Conservation (phyloP, 2,797 vertebrate genomes). For the Tinamus major region DNA sequence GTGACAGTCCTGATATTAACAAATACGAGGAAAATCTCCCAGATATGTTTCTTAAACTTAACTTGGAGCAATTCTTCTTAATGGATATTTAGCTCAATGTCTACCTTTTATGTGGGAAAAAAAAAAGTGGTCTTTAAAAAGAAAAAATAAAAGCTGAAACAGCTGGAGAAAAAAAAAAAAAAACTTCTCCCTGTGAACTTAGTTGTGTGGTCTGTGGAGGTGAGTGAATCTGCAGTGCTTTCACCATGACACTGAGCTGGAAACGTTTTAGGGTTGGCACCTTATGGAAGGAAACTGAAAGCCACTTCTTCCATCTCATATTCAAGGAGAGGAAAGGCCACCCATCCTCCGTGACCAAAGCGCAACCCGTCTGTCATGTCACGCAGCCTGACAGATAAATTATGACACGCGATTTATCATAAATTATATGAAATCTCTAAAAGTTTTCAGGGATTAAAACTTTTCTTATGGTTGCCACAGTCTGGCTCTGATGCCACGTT, state of each 20-base stretch:
- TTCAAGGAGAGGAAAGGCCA: background rate
- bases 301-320: background rate
- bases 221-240: background rate
- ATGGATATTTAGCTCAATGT: background rate
- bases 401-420: background rate
- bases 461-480: background rate
- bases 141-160: background rate
- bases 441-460: background rate
- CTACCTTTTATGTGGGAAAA: background rate
- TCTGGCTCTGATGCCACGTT: background rate
- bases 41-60: background rate
- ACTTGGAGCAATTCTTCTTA: background rate
- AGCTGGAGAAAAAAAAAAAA: background rate
- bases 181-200: background rate
- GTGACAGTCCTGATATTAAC: background rate
- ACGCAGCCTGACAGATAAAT: background rate
- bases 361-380: background rate
- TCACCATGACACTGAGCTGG: background rate
- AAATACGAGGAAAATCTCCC: background rate
- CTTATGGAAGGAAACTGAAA: background rate
- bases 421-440: too few relatives aligned
- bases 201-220: background rate
- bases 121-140: too few relatives aligned
- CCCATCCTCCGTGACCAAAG: background rate
- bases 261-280: background rate